Evolutionary conservation across 1,140 invertebrate species (phyloP).

Genomic region (Leptinotarsa texana): DNA sequence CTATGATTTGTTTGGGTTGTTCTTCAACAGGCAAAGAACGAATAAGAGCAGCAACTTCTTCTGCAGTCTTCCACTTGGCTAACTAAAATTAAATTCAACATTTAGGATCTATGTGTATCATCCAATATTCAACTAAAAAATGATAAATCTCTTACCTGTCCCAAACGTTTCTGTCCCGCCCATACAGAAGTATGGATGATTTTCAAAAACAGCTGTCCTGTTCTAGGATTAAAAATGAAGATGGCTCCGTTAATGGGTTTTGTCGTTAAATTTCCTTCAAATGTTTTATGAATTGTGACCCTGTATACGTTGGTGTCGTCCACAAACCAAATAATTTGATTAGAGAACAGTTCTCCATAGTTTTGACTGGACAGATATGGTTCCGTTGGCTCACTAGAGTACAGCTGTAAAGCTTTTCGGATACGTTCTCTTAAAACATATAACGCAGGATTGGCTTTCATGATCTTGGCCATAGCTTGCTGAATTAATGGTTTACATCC

Average conservation of each 20-base stretch:
- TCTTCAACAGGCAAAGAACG: constrained; percentile 98
- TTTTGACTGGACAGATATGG: constrained; percentile 99
- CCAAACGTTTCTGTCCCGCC: constrained; percentile 95
- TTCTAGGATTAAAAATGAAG: constrained; percentile 99
- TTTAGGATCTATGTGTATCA: too few species aligned
- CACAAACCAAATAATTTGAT: constrained; percentile 99
- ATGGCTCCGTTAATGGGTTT: constrained; percentile 99
- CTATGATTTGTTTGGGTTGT: constrained; percentile 99
- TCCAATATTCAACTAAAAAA: neutral
- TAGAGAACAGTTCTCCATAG: constrained; percentile 98
- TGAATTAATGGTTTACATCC: constrained; percentile 98
- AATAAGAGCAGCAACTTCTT: constrained; percentile 99
- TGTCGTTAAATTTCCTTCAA: constrained; percentile 99
- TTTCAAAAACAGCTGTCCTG: constrained; percentile 99
- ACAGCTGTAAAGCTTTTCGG: constrained; percentile 95
- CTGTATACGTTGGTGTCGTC: constrained; percentile 99
- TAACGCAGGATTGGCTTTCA: constrained; percentile 99
- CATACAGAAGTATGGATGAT: constrained; percentile 99
- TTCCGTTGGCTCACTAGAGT: constrained; percentile 98
- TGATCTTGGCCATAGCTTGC: constrained; percentile 99
- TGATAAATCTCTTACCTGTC: constrained; percentile 60
- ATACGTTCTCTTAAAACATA: constrained; percentile 98
- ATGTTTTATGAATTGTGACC: constrained; percentile 99
- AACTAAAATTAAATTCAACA: constrained; percentile 60
- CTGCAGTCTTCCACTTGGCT: constrained; percentile 99